Conservation (phyloP, 2,797 vertebrate genomes). For the Falco naumanni region DNA sequence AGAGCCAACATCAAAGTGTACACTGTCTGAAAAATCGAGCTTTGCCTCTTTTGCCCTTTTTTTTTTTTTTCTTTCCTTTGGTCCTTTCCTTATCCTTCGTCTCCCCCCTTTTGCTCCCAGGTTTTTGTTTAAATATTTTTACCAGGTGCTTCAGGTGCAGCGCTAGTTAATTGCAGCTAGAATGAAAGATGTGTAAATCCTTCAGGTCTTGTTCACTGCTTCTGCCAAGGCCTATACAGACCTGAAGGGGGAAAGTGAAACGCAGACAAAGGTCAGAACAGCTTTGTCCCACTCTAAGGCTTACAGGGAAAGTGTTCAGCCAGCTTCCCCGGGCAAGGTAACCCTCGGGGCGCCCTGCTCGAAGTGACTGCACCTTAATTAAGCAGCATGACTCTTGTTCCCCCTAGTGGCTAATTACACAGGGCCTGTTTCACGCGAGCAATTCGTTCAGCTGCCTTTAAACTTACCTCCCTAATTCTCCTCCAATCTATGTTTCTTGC, state of each 20-base stretch:
- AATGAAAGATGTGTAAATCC: neutral
- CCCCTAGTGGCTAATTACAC: conserved; percentile 53
- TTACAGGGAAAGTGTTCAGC: neutral
- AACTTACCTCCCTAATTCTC: neutral
- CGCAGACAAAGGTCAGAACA: neutral
- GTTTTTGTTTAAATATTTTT: neutral
- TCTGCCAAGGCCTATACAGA: neutral
- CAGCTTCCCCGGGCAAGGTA: neutral
- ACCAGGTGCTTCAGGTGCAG: neutral
- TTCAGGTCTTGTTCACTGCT: neutral
- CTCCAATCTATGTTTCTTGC: neutral
- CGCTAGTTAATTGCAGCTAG: neutral
- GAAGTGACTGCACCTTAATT: conserved; percentile 34
- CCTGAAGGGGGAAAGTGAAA: neutral
- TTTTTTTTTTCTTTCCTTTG: neutral
- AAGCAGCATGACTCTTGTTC: conserved; percentile 62
- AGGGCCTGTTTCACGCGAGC: neutral
- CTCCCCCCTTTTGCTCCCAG: neutral
- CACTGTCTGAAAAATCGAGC: neutral
- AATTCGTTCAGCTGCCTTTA: neutral
- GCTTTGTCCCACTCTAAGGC: neutral
- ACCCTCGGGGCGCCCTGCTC: neutral
- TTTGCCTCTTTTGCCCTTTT: neutral
- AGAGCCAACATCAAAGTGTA: neutral
- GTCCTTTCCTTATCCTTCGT: neutral